Evolutionary conservation across 2,888 invertebrate species (phyloP), one percentile per base, ranked within the genome.

Genomic region (Amphipyra tragopoginis): DNA sequence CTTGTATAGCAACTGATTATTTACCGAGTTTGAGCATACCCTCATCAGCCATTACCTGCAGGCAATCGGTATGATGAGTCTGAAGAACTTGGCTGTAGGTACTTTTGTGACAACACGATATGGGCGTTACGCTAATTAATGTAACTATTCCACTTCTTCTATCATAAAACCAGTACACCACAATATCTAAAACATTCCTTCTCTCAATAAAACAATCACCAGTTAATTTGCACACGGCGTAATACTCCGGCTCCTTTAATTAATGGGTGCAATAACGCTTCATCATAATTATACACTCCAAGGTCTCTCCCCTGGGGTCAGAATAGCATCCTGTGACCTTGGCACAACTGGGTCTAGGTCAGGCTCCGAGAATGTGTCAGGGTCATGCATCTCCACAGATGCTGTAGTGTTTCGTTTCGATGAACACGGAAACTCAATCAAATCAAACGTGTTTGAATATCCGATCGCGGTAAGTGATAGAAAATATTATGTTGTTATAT

Each of bases 251-350:
- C 34, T 39, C 4, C 5, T 29, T 54, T 65, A 64, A 78, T 33
- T 47, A 65, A 71, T 57, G 51, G 39, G 48, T 63, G 52, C 47
- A 79, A 77, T 77, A 77, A 71, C 58, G 52, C 51, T 77, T 39
- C 47, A 56, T 77, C 67, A 79, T 71, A 57, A 68, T 77, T 68
- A 77, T 21, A 6, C 13, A 3, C 13, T 13, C 14, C 45, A 42
- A 58, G 52, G 66, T 43, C 55, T 42, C 14, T 21, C 33, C 11
- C 7, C 54, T 14, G 45, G 47, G 72, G 48, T 26, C 34, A 29
- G 44, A 11, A 14, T 44, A 44, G 53, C 42, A 45, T 14, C 29
- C 48, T 4, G 40, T 39, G 49, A 43, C 70, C 63, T 47, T 57
- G 45, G 8, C 1, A 8, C 21, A 21, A 47, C 26, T 38, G 29